Percentiles rank a stretch among this genome's conserved stretches.
These are phyloP conservation scores for Tenthredo notha DNA, from an alignment of 2,888 invertebrate genomes.

Conservation along the genomic window DNA sequence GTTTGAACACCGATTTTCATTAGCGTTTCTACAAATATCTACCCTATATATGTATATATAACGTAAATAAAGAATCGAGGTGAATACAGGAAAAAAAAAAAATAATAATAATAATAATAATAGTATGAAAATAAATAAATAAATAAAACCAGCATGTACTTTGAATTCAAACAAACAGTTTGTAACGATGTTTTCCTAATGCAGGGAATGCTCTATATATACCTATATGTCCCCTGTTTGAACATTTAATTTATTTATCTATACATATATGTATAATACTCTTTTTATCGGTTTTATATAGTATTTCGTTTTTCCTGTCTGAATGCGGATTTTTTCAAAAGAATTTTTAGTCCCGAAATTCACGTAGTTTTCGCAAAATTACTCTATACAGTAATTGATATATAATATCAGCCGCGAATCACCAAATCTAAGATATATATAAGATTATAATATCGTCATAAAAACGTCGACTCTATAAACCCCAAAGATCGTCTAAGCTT, in stretches of 20 bases:
- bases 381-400: background rate
- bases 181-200: conserved; percentile 3
- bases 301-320: background rate
- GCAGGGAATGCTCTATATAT: background rate
- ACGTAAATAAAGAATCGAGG: background rate
- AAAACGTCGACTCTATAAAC: background rate
- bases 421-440: background rate
- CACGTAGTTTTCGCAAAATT: too few relatives aligned
- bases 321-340: too few relatives aligned
- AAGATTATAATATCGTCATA: background rate
- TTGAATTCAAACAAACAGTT: background rate
- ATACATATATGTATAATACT: background rate
- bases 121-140: background rate
- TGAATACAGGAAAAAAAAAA: background rate
- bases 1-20: conserved; percentile 1
- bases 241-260: background rate
- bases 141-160: background rate
- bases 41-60: background rate
- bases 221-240: too few relatives aligned
- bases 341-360: too few relatives aligned
- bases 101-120: background rate
- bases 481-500: background rate
- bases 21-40: background rate
- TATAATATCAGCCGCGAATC: background rate
- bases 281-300: background rate